These are phyloP conservation scores for Gobio gobio DNA, from an alignment of 2,113 vertebrate genomes.

Conservation along the genomic window DNA sequence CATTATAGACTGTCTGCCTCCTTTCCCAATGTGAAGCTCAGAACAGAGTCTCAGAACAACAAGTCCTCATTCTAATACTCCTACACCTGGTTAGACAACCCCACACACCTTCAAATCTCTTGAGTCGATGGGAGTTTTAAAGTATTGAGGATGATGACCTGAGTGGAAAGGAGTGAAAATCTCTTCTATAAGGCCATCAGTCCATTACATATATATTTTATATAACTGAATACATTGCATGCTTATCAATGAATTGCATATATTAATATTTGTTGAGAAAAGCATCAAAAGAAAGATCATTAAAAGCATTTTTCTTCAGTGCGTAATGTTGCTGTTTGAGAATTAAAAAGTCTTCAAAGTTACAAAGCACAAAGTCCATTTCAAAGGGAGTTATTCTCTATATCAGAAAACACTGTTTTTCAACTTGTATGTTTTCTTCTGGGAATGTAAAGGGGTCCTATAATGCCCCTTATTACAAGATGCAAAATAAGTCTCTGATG, in stretches of 20 bases:
- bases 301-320: no score
- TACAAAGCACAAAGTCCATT: no score
- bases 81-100: constrained; percentile 23
- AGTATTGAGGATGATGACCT: background rate
- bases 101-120: background rate
- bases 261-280: background rate
- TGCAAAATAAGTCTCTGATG: no score
- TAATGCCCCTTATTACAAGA: no score
- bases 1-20: constrained; percentile 60
- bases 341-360: no score
- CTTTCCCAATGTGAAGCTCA: constrained; percentile 42
- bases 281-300: background rate
- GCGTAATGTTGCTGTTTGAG: no score
- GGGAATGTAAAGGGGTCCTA: no score
- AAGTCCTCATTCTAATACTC: constrained; percentile 39
- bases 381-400: no score
- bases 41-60: constrained; percentile 10
- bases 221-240: background rate
- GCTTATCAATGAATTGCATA: background rate
- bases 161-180: background rate
- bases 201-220: background rate
- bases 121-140: background rate
- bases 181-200: background rate
- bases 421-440: no score
- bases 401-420: no score